Percentiles rank a stretch among this genome's conserved stretches.
Conservation (phyloP, 2,797 vertebrate genomes). For the Pagetopsis macropterus region DNA sequence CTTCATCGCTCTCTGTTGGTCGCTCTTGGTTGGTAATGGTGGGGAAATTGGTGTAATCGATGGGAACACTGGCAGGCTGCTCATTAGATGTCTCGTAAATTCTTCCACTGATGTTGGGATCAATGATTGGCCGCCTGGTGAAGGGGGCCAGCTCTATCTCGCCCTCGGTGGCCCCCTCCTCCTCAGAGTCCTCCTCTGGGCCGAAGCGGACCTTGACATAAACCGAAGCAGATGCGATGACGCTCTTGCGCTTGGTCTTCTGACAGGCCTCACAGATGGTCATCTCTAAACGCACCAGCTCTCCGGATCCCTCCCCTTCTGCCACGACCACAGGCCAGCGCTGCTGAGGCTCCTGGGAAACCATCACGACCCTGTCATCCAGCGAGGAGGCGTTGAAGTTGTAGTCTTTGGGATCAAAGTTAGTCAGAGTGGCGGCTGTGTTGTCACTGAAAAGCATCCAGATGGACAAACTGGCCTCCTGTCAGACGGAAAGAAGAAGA, state of each 20-base stretch:
- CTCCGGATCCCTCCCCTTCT: slow-evolving; percentile 89
- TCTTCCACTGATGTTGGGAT: slow-evolving; percentile 71
- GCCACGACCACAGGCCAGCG: slow-evolving; percentile 91
- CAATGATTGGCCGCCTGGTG: slow-evolving; percentile 81
- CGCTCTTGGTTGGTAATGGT: slow-evolving; percentile 83
- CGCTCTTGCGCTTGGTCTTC: slow-evolving; percentile 96
- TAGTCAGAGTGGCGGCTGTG: slow-evolving; percentile 90
- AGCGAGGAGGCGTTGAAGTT: slow-evolving; percentile 92
- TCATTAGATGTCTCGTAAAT: slow-evolving; percentile 82
- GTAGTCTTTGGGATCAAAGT: slow-evolving; percentile 96
- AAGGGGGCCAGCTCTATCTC: slow-evolving; percentile 75
- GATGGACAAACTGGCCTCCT: slow-evolving; percentile 95
- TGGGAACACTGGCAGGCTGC: slow-evolving; percentile 86
- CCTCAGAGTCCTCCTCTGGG: slow-evolving; percentile 86
- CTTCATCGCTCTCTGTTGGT: slow-evolving; percentile 77
- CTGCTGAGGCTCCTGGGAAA: slow-evolving; percentile 89
- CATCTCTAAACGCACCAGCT: slow-evolving; percentile 90
- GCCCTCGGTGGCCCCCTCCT: slow-evolving; percentile 83
- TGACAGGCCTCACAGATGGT: slow-evolving; percentile 96
- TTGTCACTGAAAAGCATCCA: slow-evolving; percentile 97
- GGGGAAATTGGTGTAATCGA: slow-evolving; percentile 88
- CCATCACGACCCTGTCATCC: slow-evolving; percentile 89
- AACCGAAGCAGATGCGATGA: slow-evolving; percentile 89
- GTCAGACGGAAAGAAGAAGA: slow-evolving; percentile 48
- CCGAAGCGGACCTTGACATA: slow-evolving; percentile 90